A percentile compares a stretch with the other conserved stretches of the same genome.
Evolutionary conservation across 2,888 invertebrate species (phyloP).

Genomic region (Chydorus sphaericus): DNA sequence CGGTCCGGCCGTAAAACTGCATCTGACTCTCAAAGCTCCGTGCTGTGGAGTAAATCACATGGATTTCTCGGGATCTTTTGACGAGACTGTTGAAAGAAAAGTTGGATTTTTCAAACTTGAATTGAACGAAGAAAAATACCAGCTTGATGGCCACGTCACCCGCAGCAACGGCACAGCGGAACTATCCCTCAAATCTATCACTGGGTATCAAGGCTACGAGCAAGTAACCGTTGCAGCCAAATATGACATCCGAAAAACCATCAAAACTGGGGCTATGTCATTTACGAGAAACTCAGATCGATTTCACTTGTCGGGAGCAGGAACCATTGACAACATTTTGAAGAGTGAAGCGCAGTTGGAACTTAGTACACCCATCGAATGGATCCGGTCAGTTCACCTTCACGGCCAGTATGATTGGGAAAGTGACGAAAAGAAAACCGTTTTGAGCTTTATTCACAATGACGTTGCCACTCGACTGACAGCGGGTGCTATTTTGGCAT

Average conservation of each 20-base stretch:
- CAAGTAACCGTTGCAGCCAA: constrained; percentile 14
- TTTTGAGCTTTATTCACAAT: neutral
- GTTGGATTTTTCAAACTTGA: neutral
- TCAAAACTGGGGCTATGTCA: constrained; percentile 6
- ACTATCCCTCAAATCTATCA: neutral
- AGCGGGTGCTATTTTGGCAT: neutral
- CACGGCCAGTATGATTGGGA: constrained; percentile 5
- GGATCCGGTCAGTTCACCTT: neutral
- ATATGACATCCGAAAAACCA: constrained; percentile 10
- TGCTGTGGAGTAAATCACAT: neutral
- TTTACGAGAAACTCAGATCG: constrained; percentile 8
- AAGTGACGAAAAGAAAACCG: neutral
- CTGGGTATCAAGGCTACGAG: constrained; percentile 14
- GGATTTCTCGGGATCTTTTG: neutral
- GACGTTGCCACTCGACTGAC: neutral
- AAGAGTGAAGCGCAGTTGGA: neutral
- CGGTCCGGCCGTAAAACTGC: neutral
- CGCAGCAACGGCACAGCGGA: neutral
- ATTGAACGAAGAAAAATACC: neutral
- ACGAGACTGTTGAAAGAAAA: neutral
- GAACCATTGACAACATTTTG: neutral
- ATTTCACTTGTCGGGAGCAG: constrained; percentile 5
- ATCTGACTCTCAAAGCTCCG: neutral
- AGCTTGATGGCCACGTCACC: neutral
- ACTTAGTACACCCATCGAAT: constrained; percentile 12